Conservation (phyloP, 2,113 vertebrate genomes). For the Tragelaphus scriptus region DNA sequence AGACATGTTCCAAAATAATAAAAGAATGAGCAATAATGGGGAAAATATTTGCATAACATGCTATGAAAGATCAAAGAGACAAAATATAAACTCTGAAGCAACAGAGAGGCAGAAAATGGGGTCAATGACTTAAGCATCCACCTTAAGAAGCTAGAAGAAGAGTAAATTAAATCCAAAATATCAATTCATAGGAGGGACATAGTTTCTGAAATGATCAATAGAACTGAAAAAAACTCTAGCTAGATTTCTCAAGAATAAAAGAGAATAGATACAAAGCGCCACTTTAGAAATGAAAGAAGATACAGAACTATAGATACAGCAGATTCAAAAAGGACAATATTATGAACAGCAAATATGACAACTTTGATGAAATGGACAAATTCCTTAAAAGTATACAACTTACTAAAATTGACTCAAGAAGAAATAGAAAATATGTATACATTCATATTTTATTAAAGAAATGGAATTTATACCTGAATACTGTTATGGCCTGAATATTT, state of each 20-base stretch:
- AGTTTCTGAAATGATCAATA: not conserved
- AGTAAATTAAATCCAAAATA: not conserved
- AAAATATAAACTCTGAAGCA: not conserved
- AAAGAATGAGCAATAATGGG: not conserved
- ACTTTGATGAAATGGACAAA: not conserved
- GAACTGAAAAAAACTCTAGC: not conserved
- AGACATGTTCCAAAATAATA: not conserved
- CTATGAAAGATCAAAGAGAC: not conserved
- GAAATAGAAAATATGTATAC: conserved; percentile 18
- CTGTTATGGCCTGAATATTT: not conserved
- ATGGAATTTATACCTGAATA: not conserved
- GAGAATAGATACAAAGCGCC: not conserved
- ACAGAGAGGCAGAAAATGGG: not conserved
- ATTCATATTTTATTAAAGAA: not conserved
- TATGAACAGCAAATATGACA: not conserved
- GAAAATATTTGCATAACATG: not conserved
- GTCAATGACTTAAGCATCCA: not conserved
- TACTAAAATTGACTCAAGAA: conserved; percentile 45
- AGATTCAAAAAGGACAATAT: not conserved
- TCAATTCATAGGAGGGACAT: not conserved
- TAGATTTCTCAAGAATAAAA: not conserved
- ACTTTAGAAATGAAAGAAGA: not conserved
- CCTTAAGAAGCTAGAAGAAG: conserved; percentile 3
- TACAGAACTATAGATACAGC: not conserved
- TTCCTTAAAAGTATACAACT: not conserved